Evolutionary conservation across 2,888 invertebrate genomes (phyloP).

Genomic region (Achlya flavicornis): DNA sequence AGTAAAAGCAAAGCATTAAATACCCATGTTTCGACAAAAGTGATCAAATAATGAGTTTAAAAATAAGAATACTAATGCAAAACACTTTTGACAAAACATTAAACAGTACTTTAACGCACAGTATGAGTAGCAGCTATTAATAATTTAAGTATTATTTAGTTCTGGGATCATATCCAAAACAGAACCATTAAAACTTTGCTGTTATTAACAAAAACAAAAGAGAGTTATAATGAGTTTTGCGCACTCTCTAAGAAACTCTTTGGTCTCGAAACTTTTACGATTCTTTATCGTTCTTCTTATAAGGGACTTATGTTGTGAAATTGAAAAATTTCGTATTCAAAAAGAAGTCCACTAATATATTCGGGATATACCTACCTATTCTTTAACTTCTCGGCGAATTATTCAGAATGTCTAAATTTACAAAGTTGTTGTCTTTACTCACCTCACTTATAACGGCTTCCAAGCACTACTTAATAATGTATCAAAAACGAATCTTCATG

Average conservation of each 20-base stretch:
- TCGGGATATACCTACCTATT: neutral
- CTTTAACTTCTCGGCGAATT: slow-evolving; percentile 4
- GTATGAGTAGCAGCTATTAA: neutral
- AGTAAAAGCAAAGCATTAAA: too few relatives aligned
- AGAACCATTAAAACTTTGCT: slow-evolving; percentile 46
- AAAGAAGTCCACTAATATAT: slow-evolving; percentile 16
- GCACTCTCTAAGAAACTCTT: slow-evolving; percentile 32
- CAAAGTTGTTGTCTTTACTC: neutral
- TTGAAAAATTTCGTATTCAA: slow-evolving; percentile 18
- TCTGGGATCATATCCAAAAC: slow-evolving; percentile 30
- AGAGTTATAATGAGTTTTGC: slow-evolving; percentile 42
- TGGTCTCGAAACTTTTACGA: slow-evolving; percentile 34
- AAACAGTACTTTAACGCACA: too few relatives aligned
- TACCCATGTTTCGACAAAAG: too few relatives aligned
- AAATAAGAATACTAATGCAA: too few relatives aligned
- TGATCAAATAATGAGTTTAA: too few relatives aligned
- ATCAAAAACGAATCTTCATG: slow-evolving; percentile 24
- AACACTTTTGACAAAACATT: neutral
- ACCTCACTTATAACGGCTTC: neutral
- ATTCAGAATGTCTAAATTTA: slow-evolving; percentile 6
- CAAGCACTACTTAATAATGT: slow-evolving; percentile 28
- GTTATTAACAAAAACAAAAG: slow-evolving; percentile 43
- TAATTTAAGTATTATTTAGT: slow-evolving; percentile 21
- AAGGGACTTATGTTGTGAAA: slow-evolving; percentile 9
- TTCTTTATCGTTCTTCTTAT: slow-evolving; percentile 27